Evolutionary conservation across 1,140 invertebrate genomes (phyloP), one percentile per base, ranked within the genome.

Genomic region (Drosophila prosaltans): DNA sequence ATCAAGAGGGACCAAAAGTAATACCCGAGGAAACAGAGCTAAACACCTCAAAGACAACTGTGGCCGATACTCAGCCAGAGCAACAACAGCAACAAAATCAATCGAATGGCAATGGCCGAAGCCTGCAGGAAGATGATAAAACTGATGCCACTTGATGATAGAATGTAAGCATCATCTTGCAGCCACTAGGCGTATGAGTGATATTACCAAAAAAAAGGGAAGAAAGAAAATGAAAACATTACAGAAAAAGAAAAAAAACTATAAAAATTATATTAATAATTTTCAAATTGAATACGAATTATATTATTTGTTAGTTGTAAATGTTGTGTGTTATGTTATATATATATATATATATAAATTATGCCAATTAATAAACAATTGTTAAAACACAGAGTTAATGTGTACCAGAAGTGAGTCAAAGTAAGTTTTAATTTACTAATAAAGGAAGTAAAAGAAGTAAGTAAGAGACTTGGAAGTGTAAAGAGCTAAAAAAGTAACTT

Each of bases 1-100:
- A 91, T 78, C 79, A 86, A 58, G 91, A 92, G 54, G 75, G 77
- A 26, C 80, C 80, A 36, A 91, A 91, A 65, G 77, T 91, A 55
- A 92, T 92, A 76, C 91, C 91, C n/a, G 91, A 92, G 67, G 91
- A 92, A 67, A 91, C 91, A 43, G 91, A 91, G 54, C 48, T 91
- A 30, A 80, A 86, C 45, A 77, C 79, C 48, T 91, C 90, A 16
- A 91, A 91, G 63, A 75, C 65, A 57, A 86, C 84, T 39, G 91
- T 91, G 1, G 21, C 43, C 30, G 80, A 86, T 8, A 76, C 78
- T 9, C 55, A 55, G 30, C 28, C 28, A 10, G 32, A 40, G 16
- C 60, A 30, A 26, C 40, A 26, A n/a, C 73, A 40, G 36, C 74
- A 65, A 51, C 74, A 40, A 40, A 58, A 60, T 11, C 69, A 80